phyloP scores from a whole-genome alignment of 2,888 invertebrate genomes.

The Stenotaenia linearis region DNA sequence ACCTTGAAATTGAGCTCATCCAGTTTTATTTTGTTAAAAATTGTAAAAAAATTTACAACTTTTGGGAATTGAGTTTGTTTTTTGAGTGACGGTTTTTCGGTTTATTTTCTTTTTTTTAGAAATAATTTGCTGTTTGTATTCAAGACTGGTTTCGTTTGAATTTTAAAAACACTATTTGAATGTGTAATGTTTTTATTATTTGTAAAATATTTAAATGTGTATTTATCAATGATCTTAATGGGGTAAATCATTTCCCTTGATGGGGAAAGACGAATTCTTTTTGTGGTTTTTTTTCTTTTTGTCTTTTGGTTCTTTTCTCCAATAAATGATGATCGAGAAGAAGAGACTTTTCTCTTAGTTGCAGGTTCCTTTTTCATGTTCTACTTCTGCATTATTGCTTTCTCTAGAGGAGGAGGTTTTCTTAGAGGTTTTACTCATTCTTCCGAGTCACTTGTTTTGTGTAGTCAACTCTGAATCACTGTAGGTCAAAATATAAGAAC shows the following conservation, averaged over 20 bases:
- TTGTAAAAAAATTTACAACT: neutral
- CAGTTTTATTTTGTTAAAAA: neutral
- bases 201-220: too few species aligned
- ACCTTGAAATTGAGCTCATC: slow-evolving; percentile 14
- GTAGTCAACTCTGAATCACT: neutral
- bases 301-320: neutral
- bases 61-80: neutral
- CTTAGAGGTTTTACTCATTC: neutral
- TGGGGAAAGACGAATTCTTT: neutral
- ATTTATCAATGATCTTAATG: neutral
- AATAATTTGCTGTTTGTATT: too few species aligned
- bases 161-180: too few species aligned
- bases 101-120: too few species aligned
- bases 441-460: neutral
- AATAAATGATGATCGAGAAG: slow-evolving; percentile 3
- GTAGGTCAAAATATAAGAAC: neutral
- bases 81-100: too few species aligned
- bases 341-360: slow-evolving; percentile 1
- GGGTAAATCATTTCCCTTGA: neutral
- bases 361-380: neutral
- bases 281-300: neutral
- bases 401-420: neutral
- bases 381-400: neutral
- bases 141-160: too few species aligned
- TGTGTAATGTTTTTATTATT: too few species aligned